Evolutionary conservation across 1,140 invertebrate species (phyloP).

Genomic region (Eufriesea mexicana): DNA sequence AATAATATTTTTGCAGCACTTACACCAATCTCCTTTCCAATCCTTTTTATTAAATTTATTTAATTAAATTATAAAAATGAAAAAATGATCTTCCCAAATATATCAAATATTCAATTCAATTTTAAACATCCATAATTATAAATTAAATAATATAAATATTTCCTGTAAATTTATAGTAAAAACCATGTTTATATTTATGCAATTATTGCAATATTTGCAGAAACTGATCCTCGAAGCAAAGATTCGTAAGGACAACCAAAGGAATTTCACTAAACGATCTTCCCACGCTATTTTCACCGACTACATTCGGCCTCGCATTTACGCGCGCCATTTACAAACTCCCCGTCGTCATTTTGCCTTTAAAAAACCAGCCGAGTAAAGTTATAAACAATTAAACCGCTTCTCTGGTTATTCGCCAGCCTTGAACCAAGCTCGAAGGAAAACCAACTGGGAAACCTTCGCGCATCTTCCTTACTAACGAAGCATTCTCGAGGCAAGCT

Average conservation of each 20-base stretch:
- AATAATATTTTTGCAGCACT: too few species aligned
- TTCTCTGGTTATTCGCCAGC: slow-evolving; percentile 5
- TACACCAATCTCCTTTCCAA: too few species aligned
- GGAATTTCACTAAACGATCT: neutral
- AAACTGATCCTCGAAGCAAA: neutral
- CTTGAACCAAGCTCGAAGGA: neutral
- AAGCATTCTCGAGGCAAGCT: neutral
- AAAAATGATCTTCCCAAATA: too few species aligned
- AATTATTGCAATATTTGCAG: too few species aligned
- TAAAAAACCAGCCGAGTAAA: neutral
- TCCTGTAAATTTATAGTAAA: too few species aligned
- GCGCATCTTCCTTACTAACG: neutral
- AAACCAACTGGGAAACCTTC: neutral
- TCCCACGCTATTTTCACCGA: slow-evolving; percentile 6
- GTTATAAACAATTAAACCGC: slow-evolving; percentile 38
- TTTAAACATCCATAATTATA: too few species aligned
- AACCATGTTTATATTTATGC: too few species aligned
- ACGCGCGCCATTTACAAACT: neutral
- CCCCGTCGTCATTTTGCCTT: neutral
- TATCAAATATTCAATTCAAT: too few species aligned
- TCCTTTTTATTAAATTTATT: too few species aligned
- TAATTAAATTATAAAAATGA: too few species aligned
- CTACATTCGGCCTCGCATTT: neutral
- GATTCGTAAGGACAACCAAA: neutral
- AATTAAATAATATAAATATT: too few species aligned